phyloP scores from a whole-genome alignment of 92 coral and sea anemone genomes.

The Parazoanthus darwini region DNA sequence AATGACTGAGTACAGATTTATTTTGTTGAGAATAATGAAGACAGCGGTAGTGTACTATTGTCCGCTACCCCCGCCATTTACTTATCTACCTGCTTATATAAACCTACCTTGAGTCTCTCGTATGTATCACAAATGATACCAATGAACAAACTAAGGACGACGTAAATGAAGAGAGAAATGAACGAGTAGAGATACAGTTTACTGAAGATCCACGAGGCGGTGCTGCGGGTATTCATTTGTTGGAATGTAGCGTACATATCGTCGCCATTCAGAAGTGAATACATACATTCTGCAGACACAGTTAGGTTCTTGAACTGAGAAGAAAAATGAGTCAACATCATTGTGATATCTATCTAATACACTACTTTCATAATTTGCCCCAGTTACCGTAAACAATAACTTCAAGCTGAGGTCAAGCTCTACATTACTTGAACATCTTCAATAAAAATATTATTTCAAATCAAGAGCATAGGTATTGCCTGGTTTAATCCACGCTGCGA shows the following conservation, averaged over 20 bases:
- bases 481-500: no score
- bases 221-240: slow-evolving; percentile 40
- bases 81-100: neutral
- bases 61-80: neutral
- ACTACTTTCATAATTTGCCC: no score
- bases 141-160: slow-evolving; percentile 92
- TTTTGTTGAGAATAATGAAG: slow-evolving; percentile 51
- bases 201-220: slow-evolving; percentile 82
- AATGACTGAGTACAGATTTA: slow-evolving; percentile 75
- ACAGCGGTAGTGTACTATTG: neutral
- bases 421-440: neutral
- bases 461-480: no score
- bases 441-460: neutral
- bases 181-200: slow-evolving; percentile 83
- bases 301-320: slow-evolving; percentile 72
- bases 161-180: slow-evolving; percentile 89
- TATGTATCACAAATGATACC: slow-evolving; percentile 94
- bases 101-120: slow-evolving; percentile 87
- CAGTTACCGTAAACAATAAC: no score
- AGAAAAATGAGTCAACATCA: neutral
- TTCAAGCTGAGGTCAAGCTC: no score
- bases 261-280: slow-evolving; percentile 92
- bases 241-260: slow-evolving; percentile 83
- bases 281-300: slow-evolving; percentile 86
- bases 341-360: no score